Conservation (phyloP, 2,797 vertebrate genomes). For the Triplophysa bombifrons region DNA sequence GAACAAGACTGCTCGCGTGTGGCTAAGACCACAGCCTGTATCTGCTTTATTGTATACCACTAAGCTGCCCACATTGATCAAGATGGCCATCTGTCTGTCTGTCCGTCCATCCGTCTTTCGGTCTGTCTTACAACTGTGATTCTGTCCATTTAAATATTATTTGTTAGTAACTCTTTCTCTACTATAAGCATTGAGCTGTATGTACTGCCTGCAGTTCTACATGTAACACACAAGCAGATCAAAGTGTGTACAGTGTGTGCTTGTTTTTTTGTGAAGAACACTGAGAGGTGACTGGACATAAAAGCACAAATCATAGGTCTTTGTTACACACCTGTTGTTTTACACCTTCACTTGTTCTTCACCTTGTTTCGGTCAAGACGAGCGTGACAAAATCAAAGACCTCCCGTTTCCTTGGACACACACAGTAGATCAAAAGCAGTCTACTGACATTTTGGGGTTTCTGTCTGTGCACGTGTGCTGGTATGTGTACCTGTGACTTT, state of each 20-base stretch:
- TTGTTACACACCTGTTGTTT: conserved; percentile 3
- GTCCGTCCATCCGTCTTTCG: not conserved
- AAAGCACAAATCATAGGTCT: conserved; percentile 5
- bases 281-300: not conserved
- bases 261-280: not conserved
- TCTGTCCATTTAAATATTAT: too few species aligned
- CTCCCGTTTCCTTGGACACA: not conserved
- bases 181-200: too few species aligned
- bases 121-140: not conserved
- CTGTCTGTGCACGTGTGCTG: conserved; percentile 18
- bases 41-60: conserved; percentile 24
- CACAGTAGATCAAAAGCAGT: conserved; percentile 39
- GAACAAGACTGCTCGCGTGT: conserved; percentile 22
- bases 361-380: conserved; percentile 21
- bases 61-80: conserved; percentile 11
- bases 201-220: not conserved
- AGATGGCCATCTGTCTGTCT: not conserved
- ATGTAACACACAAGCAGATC: not conserved
- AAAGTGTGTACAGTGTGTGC: not conserved
- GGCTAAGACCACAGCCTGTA: conserved; percentile 26
- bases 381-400: conserved; percentile 35
- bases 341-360: conserved; percentile 25
- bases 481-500: not conserved
- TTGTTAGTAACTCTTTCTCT: too few species aligned
- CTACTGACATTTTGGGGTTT: conserved; percentile 50